Conservation (phyloP, 2,888 invertebrate species). For the Allolobophora icterica region DNA sequence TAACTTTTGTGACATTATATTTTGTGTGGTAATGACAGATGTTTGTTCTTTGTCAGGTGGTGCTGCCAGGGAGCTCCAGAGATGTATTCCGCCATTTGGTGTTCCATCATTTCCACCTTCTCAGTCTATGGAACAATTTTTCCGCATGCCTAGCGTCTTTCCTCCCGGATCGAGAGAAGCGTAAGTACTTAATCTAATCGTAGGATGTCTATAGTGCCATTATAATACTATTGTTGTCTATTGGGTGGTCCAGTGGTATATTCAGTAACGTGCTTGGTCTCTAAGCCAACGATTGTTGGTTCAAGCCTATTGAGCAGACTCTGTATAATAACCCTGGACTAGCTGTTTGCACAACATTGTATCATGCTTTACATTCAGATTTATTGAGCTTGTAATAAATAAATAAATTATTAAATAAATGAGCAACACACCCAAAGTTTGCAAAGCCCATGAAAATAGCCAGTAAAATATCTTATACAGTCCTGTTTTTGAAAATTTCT, state of each 20-base stretch:
- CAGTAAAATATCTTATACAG: too few species aligned
- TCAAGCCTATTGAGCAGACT: background rate
- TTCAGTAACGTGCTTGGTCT: background rate
- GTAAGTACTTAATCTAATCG: constrained; percentile 52
- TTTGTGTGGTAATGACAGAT: background rate
- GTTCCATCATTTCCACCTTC: constrained; percentile 33
- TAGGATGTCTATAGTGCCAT: background rate
- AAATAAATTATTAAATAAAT: too few species aligned
- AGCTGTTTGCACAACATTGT: too few species aligned
- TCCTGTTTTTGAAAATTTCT: too few species aligned
- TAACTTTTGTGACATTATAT: too few species aligned
- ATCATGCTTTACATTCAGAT: too few species aligned
- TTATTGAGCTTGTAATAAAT: too few species aligned
- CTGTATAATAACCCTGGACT: background rate
- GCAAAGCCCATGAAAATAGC: too few species aligned
- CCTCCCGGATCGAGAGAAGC: constrained; percentile 72
- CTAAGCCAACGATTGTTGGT: background rate
- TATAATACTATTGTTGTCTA: background rate
- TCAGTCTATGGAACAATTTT: constrained; percentile 80
- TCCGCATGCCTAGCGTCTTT: constrained; percentile 79
- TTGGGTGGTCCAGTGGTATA: background rate
- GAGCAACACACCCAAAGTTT: too few species aligned
- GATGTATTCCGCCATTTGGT: constrained; percentile 13
- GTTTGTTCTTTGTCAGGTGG: background rate
- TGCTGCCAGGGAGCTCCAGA: background rate